A percentile compares a stretch with the other conserved stretches of the same genome.
These are phyloP conservation scores for Leptodirus hochenwartii DNA, from an alignment of 2,888 invertebrate genomes.

Conservation along the genomic window DNA sequence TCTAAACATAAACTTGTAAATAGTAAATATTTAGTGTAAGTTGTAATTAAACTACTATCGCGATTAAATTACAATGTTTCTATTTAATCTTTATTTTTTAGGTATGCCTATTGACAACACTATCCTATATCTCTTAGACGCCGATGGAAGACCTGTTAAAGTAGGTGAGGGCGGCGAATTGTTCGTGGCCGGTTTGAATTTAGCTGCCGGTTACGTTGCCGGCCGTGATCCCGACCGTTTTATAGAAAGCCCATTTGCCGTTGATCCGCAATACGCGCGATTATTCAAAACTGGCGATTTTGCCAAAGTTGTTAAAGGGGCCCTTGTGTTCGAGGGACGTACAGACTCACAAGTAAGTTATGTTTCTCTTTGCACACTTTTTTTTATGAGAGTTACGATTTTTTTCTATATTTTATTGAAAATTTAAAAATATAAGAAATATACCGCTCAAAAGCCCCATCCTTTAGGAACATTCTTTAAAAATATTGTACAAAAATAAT, in stretches of 20 bases:
- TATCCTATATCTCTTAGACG: slow-evolving; percentile 59
- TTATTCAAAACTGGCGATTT: slow-evolving; percentile 77
- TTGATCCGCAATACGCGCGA: slow-evolving; percentile 43
- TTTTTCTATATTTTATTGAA: no score
- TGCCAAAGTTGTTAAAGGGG: slow-evolving; percentile 46
- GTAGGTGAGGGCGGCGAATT: slow-evolving; percentile 64
- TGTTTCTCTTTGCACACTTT: no score
- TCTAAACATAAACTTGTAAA: no score
- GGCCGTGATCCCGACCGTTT: slow-evolving; percentile 57
- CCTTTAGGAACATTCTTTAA: no score
- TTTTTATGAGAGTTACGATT: no score
- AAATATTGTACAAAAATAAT: no score
- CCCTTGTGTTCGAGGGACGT: slow-evolving; percentile 60
- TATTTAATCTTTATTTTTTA: slow-evolving; percentile 5
- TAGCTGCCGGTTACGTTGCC: slow-evolving; percentile 66
- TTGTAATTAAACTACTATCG: no score
- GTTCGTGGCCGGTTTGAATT: slow-evolving; percentile 61
- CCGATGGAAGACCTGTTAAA: slow-evolving; percentile 50
- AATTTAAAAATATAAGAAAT: no score
- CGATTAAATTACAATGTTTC: no score
- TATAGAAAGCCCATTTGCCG: slow-evolving; percentile 53
- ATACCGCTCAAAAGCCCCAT: no score
- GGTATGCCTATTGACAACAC: slow-evolving; percentile 67
- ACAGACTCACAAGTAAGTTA: slow-evolving; percentile 76
- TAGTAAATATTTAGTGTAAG: no score